Evolutionary conservation across 2,113 vertebrate genomes (phyloP), one percentile per base, ranked within the genome.

Genomic region (Echinops telfairi): DNA sequence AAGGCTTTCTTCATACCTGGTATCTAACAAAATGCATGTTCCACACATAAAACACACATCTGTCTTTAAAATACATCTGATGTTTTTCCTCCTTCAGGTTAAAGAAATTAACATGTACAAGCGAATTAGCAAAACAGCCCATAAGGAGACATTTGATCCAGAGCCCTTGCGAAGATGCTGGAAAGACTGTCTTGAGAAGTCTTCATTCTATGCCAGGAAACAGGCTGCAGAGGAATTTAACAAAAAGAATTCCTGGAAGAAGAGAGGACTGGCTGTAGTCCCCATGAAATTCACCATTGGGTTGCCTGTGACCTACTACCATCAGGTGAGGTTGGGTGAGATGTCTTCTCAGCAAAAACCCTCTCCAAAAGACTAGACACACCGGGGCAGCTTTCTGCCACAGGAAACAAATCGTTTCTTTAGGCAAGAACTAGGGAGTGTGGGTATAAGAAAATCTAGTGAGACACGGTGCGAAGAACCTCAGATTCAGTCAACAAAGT

Each of bases 41-140:
- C 60, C 47, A 22, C 3, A 0, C 81, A 19, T 20, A 3, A 19
- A 77, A 60, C 43, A 87, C 82, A 15, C 27, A 36, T 47, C n/a
- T 78, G 4, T 23, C 43, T 47, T 78, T 91, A 38, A 80, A 68
- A 80, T 68, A 10, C 68, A 60, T 83, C 89, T 91, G 36, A 19
- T 81, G 47, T 83, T 93, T 85, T 75, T 87, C 19, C 3, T 80
- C 53, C 95, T 96, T 84, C 93, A 99, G 98, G 97, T 99, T 58
- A 98, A 96, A 25, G 98, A 99, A 97, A 97, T 97, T 87, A 99
- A 99, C 97, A 98, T 99, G 98, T 99, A 98, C 97, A 98, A 95
- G 83, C 97, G 83, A 20, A 93, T 89, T 40, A 98, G 96, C 12
- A 29, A 95, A 90, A 99, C 98, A 0, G 97, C 98, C 91, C 98